Conservation (phyloP, 2,113 vertebrate genomes). For the Eublepharis macularius region DNA sequence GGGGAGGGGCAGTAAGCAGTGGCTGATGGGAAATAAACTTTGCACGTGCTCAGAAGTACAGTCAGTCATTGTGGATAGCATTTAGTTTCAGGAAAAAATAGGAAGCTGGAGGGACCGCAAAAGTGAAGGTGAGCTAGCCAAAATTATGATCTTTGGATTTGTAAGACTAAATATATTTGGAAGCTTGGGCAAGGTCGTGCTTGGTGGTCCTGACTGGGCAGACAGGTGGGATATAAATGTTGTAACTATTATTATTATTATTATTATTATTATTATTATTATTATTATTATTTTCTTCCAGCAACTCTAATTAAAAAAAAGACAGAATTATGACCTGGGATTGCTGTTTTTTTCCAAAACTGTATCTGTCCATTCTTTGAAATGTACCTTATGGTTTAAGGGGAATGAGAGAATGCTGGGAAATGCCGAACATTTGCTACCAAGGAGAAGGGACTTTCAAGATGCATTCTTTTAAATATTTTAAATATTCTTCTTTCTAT, state of each 20-base stretch:
- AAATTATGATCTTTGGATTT: too few relatives aligned
- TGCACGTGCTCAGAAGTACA: background rate
- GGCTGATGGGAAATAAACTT: background rate
- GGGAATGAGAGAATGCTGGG: background rate
- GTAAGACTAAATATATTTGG: too few relatives aligned
- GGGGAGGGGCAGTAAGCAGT: background rate
- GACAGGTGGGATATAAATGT: too few relatives aligned
- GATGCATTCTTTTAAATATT: too few relatives aligned
- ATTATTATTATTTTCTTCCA: too few relatives aligned
- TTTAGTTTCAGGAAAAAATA: too few relatives aligned
- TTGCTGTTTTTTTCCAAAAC: background rate
- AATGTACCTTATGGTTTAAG: background rate
- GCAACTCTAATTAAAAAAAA: background rate
- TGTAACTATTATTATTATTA: too few relatives aligned
- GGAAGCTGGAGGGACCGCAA: background rate
- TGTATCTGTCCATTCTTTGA: background rate
- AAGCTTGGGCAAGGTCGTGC: too few relatives aligned
- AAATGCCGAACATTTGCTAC: background rate
- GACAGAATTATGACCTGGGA: background rate
- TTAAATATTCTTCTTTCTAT: too few relatives aligned
- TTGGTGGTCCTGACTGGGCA: too few relatives aligned
- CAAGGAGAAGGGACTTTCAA: background rate
- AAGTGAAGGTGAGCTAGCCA: background rate
- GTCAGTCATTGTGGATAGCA: background rate
- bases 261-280: too few relatives aligned